These are phyloP conservation scores for Hypsibius dujardini DNA, from an alignment of 1,140 invertebrate species.

Conservation along the genomic window DNA sequence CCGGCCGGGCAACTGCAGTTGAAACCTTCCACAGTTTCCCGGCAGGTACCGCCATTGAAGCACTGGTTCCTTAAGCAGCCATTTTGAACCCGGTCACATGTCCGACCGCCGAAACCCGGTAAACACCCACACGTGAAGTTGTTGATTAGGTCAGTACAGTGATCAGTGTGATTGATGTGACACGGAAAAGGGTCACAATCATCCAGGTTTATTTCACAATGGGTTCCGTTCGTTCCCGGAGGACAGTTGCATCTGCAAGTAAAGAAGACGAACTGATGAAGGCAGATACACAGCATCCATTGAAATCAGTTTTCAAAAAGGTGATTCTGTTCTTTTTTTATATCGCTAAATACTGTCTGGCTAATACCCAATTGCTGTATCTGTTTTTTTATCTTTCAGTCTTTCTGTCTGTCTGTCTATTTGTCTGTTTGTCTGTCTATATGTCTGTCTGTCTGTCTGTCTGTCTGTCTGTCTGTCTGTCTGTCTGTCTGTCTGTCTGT, in stretches of 20 bases:
- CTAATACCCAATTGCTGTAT: too few relatives aligned
- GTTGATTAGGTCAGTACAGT: slow-evolving; percentile 65
- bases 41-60: slow-evolving; percentile 26
- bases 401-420: too few relatives aligned
- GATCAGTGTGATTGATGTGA: slow-evolving; percentile 63
- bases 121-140: slow-evolving; percentile 63
- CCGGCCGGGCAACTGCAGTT: slow-evolving; percentile 28
- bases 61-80: slow-evolving; percentile 26
- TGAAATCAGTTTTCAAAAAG: too few relatives aligned
- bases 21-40: slow-evolving; percentile 25
- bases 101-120: slow-evolving; percentile 41
- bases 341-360: too few relatives aligned
- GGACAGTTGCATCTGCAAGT: background rate
- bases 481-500: too few relatives aligned
- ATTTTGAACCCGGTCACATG: slow-evolving; percentile 28
- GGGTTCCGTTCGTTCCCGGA: slow-evolving; percentile 33
- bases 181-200: slow-evolving; percentile 79
- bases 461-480: too few relatives aligned
- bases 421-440: too few relatives aligned
- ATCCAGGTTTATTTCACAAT: slow-evolving; percentile 77
- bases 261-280: background rate
- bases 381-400: too few relatives aligned
- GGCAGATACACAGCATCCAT: background rate
- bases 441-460: too few relatives aligned
- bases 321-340: too few relatives aligned